A percentile compares a stretch with the other conserved stretches of the same genome.
phyloP scores from a whole-genome alignment of 2,113 vertebrate species.

The Elachura formosa region DNA sequence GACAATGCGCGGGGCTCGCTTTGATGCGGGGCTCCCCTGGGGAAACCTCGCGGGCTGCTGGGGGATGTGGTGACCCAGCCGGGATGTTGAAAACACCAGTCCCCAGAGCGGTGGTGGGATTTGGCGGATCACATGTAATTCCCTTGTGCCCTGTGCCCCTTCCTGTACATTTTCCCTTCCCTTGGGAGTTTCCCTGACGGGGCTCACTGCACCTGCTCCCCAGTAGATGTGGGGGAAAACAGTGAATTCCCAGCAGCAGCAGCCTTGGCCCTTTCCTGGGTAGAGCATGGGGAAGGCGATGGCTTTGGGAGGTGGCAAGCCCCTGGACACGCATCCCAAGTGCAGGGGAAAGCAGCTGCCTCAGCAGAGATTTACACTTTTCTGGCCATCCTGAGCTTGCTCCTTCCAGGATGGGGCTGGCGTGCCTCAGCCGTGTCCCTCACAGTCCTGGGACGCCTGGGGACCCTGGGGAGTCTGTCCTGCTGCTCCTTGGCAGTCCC shows the following conservation, averaged over 20 bases:
- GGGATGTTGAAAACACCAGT: neutral
- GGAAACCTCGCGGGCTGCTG: neutral
- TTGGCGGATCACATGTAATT: neutral
- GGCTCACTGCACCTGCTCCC: neutral
- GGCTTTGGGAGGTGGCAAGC: neutral
- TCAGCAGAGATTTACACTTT: accelerated
- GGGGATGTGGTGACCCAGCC: accelerated
- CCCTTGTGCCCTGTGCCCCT: neutral
- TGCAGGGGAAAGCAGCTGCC: neutral
- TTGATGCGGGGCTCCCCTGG: conserved; percentile 15
- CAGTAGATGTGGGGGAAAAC: neutral
- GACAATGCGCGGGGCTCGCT: neutral
- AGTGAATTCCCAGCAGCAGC: neutral
- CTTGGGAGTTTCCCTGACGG: neutral
- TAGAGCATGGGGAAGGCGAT: too few species aligned
- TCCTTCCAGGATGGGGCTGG: neutral
- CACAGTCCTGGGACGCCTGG: too few species aligned
- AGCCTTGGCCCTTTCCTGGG: accelerated
- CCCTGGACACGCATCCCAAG: accelerated
- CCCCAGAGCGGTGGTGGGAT: neutral
- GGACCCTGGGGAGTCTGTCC: accelerated
- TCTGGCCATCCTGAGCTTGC: neutral
- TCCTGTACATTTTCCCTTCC: neutral
- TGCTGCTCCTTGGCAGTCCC: neutral
- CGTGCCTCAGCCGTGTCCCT: neutral